These are phyloP conservation scores for Pseudachorutes palmiensis DNA, from an alignment of 1,140 invertebrate species.

Conservation along the genomic window DNA sequence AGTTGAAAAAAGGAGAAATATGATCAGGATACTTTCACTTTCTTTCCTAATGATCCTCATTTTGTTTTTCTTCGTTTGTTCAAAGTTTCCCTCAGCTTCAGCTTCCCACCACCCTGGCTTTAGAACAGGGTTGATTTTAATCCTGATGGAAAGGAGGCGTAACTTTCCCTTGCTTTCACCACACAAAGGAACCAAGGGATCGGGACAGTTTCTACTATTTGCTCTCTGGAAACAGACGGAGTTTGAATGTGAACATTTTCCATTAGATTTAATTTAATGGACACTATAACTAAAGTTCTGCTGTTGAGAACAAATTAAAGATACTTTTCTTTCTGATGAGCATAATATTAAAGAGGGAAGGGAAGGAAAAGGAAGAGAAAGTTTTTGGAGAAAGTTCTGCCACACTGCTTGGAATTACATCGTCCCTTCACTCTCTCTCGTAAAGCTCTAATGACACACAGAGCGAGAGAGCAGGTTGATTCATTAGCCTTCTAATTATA, in stretches of 20 bases:
- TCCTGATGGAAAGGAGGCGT: neutral
- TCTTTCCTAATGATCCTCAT: neutral
- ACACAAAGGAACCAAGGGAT: too few relatives aligned
- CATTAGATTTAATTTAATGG: slow-evolving; percentile 2
- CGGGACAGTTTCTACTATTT: neutral
- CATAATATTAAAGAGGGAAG: too few relatives aligned
- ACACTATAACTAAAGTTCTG: neutral
- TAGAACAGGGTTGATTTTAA: neutral
- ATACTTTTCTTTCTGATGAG: slow-evolving; percentile 2
- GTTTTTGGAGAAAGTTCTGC: too few relatives aligned
- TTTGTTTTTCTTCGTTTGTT: neutral
- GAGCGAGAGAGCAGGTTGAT: too few relatives aligned
- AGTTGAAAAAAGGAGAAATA: neutral
- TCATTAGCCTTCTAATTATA: too few relatives aligned
- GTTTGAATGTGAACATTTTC: neutral
- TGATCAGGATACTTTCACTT: neutral
- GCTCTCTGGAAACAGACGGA: neutral
- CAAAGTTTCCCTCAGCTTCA: too few relatives aligned
- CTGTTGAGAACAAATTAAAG: neutral
- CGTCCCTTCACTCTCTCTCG: too few relatives aligned
- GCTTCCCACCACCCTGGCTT: too few relatives aligned
- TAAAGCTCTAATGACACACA: too few relatives aligned
- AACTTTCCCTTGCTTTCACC: neutral
- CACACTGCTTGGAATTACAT: too few relatives aligned
- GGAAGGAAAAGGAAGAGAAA: neutral